Conservation (phyloP, 2,888 invertebrate species). For the Spatulosminthurus flaviceps region DNA sequence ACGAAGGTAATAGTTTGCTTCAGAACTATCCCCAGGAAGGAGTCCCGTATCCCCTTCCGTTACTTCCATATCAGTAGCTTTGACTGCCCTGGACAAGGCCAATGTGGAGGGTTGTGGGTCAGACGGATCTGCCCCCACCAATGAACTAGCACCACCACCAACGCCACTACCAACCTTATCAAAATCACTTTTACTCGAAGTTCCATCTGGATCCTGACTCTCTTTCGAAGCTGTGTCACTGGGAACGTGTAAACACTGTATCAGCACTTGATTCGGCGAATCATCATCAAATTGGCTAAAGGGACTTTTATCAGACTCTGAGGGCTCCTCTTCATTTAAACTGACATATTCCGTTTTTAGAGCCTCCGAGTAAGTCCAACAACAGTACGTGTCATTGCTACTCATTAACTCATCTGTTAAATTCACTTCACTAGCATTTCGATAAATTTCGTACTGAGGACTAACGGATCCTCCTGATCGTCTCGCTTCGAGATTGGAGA, state of each 20-base stretch:
- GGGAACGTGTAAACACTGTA: conserved; percentile 41
- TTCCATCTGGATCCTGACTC: conserved; percentile 10
- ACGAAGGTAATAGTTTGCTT: conserved; percentile 39
- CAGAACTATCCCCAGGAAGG: conserved; percentile 37
- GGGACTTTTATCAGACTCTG: neutral
- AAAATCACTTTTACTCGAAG: conserved; percentile 20
- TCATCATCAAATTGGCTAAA: neutral
- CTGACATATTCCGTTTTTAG: conserved; percentile 42
- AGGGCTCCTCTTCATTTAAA: neutral
- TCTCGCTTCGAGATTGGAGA: conserved; percentile 28
- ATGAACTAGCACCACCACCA: conserved; percentile 34
- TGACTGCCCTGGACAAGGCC: conserved; percentile 40
- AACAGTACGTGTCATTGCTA: conserved; percentile 56
- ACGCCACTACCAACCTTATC: conserved; percentile 24
- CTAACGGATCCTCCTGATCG: neutral
- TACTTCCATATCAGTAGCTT: conserved; percentile 20
- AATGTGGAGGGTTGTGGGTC: conserved; percentile 29
- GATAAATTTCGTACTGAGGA: conserved; percentile 40
- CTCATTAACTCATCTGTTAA: conserved; percentile 42
- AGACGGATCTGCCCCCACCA: conserved; percentile 11
- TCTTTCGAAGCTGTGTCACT: neutral
- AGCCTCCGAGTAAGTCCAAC: conserved; percentile 61
- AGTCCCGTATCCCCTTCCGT: conserved; percentile 27
- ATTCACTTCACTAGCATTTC: conserved; percentile 42
- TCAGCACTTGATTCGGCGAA: conserved; percentile 34